Base-by-base conservation (phyloP, 2,797 vertebrate genomes). In the Gallirallus australis region DNA sequence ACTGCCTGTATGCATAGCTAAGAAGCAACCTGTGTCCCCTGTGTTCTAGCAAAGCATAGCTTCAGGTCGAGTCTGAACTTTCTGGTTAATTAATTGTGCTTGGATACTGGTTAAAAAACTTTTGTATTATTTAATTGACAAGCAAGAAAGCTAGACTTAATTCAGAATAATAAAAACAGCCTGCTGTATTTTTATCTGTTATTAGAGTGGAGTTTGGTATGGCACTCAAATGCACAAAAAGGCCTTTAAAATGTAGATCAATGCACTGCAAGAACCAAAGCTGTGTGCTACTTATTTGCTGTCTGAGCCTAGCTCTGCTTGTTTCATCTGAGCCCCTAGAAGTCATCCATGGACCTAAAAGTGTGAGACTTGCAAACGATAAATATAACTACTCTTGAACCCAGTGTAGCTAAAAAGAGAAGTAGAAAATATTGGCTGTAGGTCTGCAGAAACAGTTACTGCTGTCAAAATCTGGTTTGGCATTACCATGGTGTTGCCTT, bases 1-100 rank as follows among this genome's bases (percentile, higher is more conserved):
- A 35, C 3, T 61, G 65, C 53, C 40, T 19, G 63, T 66, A 8
- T 42, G 9, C 0, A 0, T 3, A 50, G 31, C 48, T 57, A 28
- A 82, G 73, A 21, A 53, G 48, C 48, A 73, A 20, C 9, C 12
- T 4, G 7, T 5, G 21, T 15, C 4, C 5, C 40, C 31, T 48
- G 2, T 42, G 35, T 12, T 48, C 27, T 20, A 61, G 19, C 25
- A 15, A 50, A 86, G 21, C 1, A 40, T 14, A 69, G 54, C 37
- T 69, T 78, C 47, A 37, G 69, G 27, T 33, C 57, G 86, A 13
- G 15, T 12, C 30, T 66, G 48, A 89, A 56, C 13, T 40, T 30
- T 12, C 33, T 72, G 12, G 42, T 71, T 92, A 50, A 63, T 3
- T 18, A 71, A 75, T 7, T 16, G 7, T 86, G 45, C 65, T 77